These are phyloP conservation scores for Drosophila serrata DNA, from an alignment of 1,140 invertebrate genomes.

Conservation along the genomic window DNA sequence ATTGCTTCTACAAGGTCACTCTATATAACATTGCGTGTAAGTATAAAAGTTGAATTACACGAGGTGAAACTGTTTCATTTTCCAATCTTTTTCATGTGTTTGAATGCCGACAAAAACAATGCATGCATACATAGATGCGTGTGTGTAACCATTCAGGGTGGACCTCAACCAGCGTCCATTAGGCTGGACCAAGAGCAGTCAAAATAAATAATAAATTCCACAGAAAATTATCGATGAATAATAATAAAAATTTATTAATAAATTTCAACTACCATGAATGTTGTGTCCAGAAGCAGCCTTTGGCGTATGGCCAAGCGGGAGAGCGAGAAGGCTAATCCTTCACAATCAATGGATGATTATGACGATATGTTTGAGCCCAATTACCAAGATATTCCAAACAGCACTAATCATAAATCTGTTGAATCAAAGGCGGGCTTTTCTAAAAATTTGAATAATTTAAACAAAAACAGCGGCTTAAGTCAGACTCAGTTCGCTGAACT, in stretches of 20 bases:
- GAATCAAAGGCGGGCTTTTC: background rate
- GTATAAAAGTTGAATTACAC: background rate
- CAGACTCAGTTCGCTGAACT: slow-evolving; percentile 1
- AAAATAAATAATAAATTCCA: background rate
- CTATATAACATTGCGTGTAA: background rate
- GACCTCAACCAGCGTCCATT: background rate
- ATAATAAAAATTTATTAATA: background rate
- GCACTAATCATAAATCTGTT: background rate
- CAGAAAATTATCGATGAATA: background rate
- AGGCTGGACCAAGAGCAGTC: background rate
- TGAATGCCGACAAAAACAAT: background rate
- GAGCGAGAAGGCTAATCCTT: background rate
- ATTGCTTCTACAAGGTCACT: background rate
- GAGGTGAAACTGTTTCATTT: background rate
- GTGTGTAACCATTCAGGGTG: slow-evolving; percentile 1
- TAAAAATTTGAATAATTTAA: background rate
- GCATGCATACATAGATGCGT: background rate
- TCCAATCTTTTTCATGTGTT: background rate
- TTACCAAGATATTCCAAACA: background rate
- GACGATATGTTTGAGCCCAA: slow-evolving; percentile 4
- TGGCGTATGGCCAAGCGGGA: slow-evolving; percentile 8
- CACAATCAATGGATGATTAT: slow-evolving; percentile 2
- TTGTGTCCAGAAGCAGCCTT: background rate
- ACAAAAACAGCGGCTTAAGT: background rate
- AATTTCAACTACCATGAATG: slow-evolving; percentile 1